Conservation (phyloP, 1,140 invertebrate genomes). For the Drosophila albomicans region DNA sequence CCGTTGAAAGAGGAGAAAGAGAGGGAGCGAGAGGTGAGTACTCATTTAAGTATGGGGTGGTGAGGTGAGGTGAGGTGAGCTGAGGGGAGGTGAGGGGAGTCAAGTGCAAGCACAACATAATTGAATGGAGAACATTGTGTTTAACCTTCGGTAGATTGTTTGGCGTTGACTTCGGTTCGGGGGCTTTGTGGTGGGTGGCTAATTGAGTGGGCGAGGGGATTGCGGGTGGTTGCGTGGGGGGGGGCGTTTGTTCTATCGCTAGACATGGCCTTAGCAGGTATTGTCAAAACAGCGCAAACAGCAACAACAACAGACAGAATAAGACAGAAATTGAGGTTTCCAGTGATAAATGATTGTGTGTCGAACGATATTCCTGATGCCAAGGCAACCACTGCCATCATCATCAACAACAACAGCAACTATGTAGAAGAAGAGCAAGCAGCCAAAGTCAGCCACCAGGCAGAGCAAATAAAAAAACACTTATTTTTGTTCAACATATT, state of each 20-base stretch:
- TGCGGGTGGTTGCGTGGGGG: too few species aligned
- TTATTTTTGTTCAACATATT: constrained; percentile 79
- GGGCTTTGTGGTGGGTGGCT: background rate
- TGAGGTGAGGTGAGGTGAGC: background rate
- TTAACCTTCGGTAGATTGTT: constrained; percentile 43
- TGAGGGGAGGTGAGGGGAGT: too few species aligned
- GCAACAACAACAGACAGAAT: background rate
- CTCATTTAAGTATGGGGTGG: background rate
- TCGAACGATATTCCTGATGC: constrained; percentile 25
- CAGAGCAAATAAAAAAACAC: constrained; percentile 46
- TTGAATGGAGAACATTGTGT: constrained; percentile 53
- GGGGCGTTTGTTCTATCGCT: constrained; percentile 7
- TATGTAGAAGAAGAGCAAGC: too few species aligned
- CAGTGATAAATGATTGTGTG: constrained; percentile 51
- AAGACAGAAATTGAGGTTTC: constrained; percentile 27
- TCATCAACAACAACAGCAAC: constrained; percentile 1
- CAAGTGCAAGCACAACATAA: constrained; percentile 45
- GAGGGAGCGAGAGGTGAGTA: constrained; percentile 1
- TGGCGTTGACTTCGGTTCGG: constrained; percentile 11
- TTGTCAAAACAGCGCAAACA: background rate
- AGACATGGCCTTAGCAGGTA: constrained; percentile 27
- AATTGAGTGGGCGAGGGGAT: background rate
- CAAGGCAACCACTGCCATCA: constrained; percentile 9
- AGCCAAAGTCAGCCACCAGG: too few species aligned
- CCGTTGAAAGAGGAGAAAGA: background rate